These are phyloP conservation scores for Cataglyphis cursor DNA, from an alignment of 2,888 invertebrate genomes.

Conservation along the genomic window DNA sequence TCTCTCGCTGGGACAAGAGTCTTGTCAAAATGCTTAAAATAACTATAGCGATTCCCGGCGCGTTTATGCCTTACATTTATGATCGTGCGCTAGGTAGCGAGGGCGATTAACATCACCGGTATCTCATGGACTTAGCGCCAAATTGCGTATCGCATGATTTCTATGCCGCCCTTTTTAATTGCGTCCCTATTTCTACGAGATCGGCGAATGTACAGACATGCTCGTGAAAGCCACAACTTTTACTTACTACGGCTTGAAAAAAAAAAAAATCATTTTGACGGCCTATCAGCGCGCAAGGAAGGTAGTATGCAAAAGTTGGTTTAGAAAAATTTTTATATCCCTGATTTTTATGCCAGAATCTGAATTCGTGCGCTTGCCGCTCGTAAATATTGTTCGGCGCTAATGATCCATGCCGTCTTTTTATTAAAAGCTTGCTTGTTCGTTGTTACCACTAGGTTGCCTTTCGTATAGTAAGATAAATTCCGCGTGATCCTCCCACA, in stretches of 20 bases:
- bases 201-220: constrained; percentile 42
- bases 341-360: constrained; percentile 42
- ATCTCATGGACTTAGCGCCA: constrained; percentile 60
- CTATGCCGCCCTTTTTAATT: constrained; percentile 40
- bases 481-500: constrained; percentile 16
- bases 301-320: constrained; percentile 21
- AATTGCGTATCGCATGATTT: constrained; percentile 51
- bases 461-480: constrained; percentile 34
- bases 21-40: constrained; percentile 35
- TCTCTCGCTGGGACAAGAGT: not conserved
- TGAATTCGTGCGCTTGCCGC: constrained; percentile 37
- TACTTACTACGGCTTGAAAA: not conserved
- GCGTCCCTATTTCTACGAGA: constrained; percentile 43
- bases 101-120: constrained; percentile 56
- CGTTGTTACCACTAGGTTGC: constrained; percentile 14
- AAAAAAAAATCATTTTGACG: not conserved
- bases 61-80: constrained; percentile 51
- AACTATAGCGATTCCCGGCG: constrained; percentile 36
- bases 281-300: constrained; percentile 41
- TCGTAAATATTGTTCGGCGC: constrained; percentile 47
- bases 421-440: constrained; percentile 46
- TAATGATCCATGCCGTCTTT: constrained; percentile 48
- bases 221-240: constrained; percentile 44
- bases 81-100: constrained; percentile 51
- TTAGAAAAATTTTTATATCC: constrained; percentile 49